phyloP scores from a whole-genome alignment of 2,888 invertebrate genomes.

The Drosophila acutilabella region DNA sequence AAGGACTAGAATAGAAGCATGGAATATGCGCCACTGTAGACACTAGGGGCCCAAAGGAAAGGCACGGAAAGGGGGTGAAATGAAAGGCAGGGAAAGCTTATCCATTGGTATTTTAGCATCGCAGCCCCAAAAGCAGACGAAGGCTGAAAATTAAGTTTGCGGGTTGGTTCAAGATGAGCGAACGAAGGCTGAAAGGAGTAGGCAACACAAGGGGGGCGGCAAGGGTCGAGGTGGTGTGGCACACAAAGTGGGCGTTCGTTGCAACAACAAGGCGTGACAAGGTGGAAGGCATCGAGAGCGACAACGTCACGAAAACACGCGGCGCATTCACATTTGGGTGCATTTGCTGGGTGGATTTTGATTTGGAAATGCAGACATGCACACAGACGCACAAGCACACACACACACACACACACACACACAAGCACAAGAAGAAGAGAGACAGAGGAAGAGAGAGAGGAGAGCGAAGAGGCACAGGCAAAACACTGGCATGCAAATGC shows the following conservation, averaged over 20 bases:
- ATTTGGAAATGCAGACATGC: conserved; percentile 21
- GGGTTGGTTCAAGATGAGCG: conserved; percentile 6
- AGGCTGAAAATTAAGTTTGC: conserved; percentile 12
- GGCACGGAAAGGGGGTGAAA: not conserved
- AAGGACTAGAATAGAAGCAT: too few relatives aligned
- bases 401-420: conserved; percentile 14
- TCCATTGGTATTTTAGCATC: conserved; percentile 23
- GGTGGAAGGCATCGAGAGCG: conserved; percentile 12
- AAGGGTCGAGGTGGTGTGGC: not conserved
- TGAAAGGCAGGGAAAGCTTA: conserved; percentile 9
- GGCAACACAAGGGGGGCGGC: not conserved
- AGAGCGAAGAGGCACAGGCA: not conserved
- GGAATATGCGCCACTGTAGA: not conserved
- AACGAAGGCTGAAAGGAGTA: not conserved
- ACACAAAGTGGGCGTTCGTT: conserved; percentile 33
- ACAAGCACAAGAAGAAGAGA: not conserved
- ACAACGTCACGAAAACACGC: conserved; percentile 39
- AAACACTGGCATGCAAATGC: not conserved
- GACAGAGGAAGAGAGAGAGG: not conserved
- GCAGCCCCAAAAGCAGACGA: conserved; percentile 9
- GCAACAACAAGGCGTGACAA: conserved; percentile 39
- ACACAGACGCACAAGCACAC: conserved; percentile 21
- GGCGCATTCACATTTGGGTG: conserved; percentile 45
- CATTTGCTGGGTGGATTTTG: conserved; percentile 10
- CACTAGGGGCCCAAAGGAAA: not conserved